Base-by-base conservation (phyloP, 2,113 vertebrate genomes). In the Penelope pileata region DNA sequence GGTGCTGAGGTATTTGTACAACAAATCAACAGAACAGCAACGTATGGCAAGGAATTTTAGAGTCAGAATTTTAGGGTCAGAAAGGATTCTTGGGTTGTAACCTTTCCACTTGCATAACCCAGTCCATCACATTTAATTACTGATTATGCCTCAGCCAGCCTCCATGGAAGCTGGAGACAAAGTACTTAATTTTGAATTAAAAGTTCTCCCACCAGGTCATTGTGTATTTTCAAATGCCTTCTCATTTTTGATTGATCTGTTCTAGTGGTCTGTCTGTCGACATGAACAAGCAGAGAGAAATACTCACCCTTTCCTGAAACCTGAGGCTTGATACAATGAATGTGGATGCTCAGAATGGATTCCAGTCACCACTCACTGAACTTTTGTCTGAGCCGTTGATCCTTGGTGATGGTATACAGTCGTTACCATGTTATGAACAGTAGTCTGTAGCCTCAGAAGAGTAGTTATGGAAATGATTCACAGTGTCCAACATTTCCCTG, bases 321-420 rank as follows among this genome's bases (percentile, higher is more conserved):
- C 30, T 43, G n/a, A 80, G 48, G 45, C 48, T 90, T n/a, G 59
- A 5, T 32, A 10, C 9, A 27, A 9, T 51, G 60, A 60, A 87
- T 59, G 10, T 7, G 30, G 45, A 34, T 75, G 29, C 15, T 50
- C 26, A 32, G 48, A 12, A 38, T 45, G 42, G 16, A 19, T 86
- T 73, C 60, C 54, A 66, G n/a, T 21, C 64, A 32, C 6, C 38
- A 16, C 27, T 50, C 16, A n/a, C 3, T 40, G 27, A 94, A 29
- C 19, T 80, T 85, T 1, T 3, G 0, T 76, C 48, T 68, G 62
- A 60, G 23, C 30, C 0, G 0, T 17, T 88, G 59, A 30, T 69
- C 6, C 1, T 2, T 83, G 40, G 1, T 73, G 43, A 10, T 78
- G 51, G 27, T 64, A 29, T 43, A 36, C 81, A 24, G 53, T 72